A percentile compares a stretch with the other conserved stretches of the same genome.
These are phyloP conservation scores for Margarornis squamiger DNA, from an alignment of 2,797 vertebrate genomes.

Conservation along the genomic window DNA sequence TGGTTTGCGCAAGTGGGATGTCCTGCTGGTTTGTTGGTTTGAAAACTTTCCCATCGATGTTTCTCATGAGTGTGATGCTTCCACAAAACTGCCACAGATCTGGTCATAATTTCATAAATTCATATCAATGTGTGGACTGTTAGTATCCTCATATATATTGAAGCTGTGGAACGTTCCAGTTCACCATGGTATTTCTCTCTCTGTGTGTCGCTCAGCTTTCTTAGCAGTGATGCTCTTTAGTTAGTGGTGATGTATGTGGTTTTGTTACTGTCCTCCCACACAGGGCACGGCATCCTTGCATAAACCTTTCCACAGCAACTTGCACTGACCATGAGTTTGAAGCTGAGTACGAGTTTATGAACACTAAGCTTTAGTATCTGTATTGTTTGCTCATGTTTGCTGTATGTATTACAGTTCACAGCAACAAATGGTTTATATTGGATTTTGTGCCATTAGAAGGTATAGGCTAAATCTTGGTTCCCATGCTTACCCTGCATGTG, in stretches of 20 bases:
- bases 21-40: not conserved
- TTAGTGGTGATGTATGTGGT: not conserved
- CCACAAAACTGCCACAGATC: not conserved
- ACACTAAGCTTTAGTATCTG: not conserved
- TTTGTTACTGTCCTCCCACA: conserved; percentile 12
- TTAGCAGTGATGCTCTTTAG: not conserved
- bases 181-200: not conserved
- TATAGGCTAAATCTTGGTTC: not conserved
- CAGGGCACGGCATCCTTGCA: rapidly evolving
- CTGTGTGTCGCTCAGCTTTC: not conserved
- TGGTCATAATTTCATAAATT: not conserved
- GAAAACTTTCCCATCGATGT: not conserved
- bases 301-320: not conserved
- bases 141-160: not conserved
- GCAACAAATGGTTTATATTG: not conserved
- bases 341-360: not conserved
- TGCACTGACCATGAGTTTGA: not conserved
- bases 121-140: not conserved
- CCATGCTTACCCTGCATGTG: rapidly evolving
- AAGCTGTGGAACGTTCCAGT: not conserved
- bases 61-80: not conserved
- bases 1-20: not conserved
- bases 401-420: not conserved
- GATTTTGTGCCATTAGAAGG: not conserved
- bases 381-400: not conserved